Evolutionary conservation across 1,140 invertebrate species (phyloP).

Genomic region (Pantala flavescens): DNA sequence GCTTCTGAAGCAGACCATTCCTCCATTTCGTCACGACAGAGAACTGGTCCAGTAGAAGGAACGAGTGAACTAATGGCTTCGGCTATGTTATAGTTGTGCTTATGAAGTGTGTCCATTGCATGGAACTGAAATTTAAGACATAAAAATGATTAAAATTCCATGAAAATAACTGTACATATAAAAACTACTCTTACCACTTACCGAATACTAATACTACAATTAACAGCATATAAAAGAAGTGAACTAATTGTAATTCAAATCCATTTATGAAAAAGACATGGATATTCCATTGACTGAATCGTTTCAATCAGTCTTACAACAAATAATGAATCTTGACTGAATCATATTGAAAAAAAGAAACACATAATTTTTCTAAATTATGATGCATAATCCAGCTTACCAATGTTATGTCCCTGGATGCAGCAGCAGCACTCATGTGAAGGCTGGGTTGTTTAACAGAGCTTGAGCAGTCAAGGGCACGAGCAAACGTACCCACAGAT

Average conservation of each 20-base stretch:
- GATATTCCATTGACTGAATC: too few relatives aligned
- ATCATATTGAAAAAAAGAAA: too few relatives aligned
- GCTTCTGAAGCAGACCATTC: slow-evolving; percentile 99
- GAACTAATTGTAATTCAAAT: too few relatives aligned
- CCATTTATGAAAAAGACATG: too few relatives aligned
- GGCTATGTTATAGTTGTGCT: slow-evolving; percentile 84
- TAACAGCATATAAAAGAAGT: too few relatives aligned
- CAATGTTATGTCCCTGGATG: slow-evolving; percentile 94
- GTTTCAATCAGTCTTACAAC: too few relatives aligned
- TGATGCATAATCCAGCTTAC: slow-evolving; percentile 41
- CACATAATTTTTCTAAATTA: too few relatives aligned
- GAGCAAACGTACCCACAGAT: slow-evolving; percentile 96
- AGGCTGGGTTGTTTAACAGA: slow-evolving; percentile 96
- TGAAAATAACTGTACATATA: background rate
- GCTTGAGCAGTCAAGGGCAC: slow-evolving; percentile 94
- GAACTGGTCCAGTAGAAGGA: slow-evolving; percentile 86
- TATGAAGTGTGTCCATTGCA: slow-evolving; percentile 95
- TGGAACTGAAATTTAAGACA: slow-evolving; percentile 61
- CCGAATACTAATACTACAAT: too few relatives aligned
- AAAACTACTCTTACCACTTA: too few relatives aligned
- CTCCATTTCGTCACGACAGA: slow-evolving; percentile 99
- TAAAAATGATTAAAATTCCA: slow-evolving; percentile 13
- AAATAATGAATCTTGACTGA: too few relatives aligned
- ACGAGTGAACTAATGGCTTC: slow-evolving; percentile 87
- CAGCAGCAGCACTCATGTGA: slow-evolving; percentile 97